Percentiles rank a stretch among this genome's conserved stretches.
phyloP scores from a whole-genome alignment of 2,888 invertebrate species.

The Drosophila aldrichi region DNA sequence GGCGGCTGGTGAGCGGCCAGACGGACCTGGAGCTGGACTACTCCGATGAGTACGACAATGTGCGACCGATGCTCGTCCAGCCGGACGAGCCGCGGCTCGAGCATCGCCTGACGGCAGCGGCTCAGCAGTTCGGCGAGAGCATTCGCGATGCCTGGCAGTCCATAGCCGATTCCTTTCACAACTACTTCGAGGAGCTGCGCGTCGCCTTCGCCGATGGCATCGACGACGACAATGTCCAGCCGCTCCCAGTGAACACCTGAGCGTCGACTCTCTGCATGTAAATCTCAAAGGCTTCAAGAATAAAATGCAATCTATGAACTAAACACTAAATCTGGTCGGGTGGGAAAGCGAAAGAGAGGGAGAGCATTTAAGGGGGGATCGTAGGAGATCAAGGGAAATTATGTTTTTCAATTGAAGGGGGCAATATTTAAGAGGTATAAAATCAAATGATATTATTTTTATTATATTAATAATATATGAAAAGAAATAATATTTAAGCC shows the following conservation, averaged over 20 bases:
- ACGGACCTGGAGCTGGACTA: slow-evolving; percentile 51
- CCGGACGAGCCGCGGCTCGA: slow-evolving; percentile 50
- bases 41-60: slow-evolving; percentile 73
- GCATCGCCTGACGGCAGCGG: slow-evolving; percentile 45
- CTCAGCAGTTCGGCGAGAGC: slow-evolving; percentile 59
- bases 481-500: too few species aligned
- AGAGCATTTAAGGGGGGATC: too few species aligned
- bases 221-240: slow-evolving; percentile 21
- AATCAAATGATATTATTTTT: too few species aligned
- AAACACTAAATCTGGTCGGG: neutral
- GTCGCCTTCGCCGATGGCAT: slow-evolving; percentile 38
- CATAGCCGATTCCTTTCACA: slow-evolving; percentile 62
- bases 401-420: too few species aligned
- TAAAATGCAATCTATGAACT: neutral
- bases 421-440: too few species aligned
- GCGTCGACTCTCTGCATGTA: too few species aligned
- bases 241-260: slow-evolving; percentile 11
- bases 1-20: slow-evolving; percentile 20
- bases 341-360: too few species aligned
- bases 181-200: slow-evolving; percentile 55
- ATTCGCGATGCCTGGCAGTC: slow-evolving; percentile 70
- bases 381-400: too few species aligned
- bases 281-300: neutral
- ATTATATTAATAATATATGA: too few species aligned
- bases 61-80: slow-evolving; percentile 59